A percentile compares a stretch with the other conserved stretches of the same genome.
Conservation (phyloP, 2,113 vertebrate genomes). For the Solea solea region DNA sequence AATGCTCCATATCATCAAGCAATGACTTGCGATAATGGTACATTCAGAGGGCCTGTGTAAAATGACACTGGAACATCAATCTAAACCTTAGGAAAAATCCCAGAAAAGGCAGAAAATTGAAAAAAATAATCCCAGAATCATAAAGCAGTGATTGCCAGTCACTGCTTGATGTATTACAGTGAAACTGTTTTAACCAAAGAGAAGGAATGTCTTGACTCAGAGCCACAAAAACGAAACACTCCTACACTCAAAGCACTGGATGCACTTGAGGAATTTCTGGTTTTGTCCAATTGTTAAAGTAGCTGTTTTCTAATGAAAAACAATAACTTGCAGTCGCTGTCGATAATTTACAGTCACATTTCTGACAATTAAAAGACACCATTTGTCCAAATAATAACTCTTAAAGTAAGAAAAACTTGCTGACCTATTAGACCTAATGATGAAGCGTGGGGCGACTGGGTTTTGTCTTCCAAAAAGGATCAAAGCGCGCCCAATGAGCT, state of each 20-base stretch:
- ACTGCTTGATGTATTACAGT: neutral
- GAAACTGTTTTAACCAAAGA: neutral
- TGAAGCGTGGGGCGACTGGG: conserved; percentile 27
- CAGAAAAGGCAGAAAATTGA: too few relatives aligned
- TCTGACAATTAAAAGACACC: conserved; percentile 18
- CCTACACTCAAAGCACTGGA: neutral
- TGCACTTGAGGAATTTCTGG: neutral
- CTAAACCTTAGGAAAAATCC: neutral
- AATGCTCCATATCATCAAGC: neutral
- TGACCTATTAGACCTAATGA: conserved; percentile 54
- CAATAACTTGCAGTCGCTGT: conserved; percentile 10
- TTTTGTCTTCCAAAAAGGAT: conserved; percentile 21
- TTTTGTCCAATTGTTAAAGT: neutral
- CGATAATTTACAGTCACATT: neutral
- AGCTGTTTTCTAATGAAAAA: conserved; percentile 19
- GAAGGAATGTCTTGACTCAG: neutral
- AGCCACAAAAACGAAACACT: neutral
- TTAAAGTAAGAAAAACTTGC: conserved; percentile 30
- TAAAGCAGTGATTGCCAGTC: neutral
- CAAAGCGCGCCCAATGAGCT: conserved; percentile 30
- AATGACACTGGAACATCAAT: neutral
- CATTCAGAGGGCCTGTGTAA: neutral
- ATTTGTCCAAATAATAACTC: too few relatives aligned
- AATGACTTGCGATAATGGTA: neutral
- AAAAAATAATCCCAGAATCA: neutral